Base-by-base conservation (phyloP, 2,113 vertebrate species). In the Calyptommatus sinebrachiatus region DNA sequence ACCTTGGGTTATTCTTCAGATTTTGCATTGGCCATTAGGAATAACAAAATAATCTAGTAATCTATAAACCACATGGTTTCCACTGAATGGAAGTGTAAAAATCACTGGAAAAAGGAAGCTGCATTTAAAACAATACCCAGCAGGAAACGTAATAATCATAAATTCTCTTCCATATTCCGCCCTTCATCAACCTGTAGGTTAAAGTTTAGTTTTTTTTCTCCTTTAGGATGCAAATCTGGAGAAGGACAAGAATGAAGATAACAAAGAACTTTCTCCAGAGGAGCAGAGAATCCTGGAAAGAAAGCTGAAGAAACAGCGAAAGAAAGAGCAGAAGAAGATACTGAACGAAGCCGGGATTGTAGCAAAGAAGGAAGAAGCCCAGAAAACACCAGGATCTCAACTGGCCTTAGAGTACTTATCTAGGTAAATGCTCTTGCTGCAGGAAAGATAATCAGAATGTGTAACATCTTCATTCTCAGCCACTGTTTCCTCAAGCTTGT, bases 221-320 rank as follows among this genome's bases (percentile, higher is more conserved):
- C 28, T 90, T 73, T 82, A 91, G 91, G 73, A 1, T 2, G 7
- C 1, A 2, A 2, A 35, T 3, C 14, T 29, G 1, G 20, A 29
- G 6, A 82, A 82, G 46, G 86, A 87, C 24, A 71, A 85, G 3
- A 65, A 4, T 2, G 77, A 88, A 3, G 11, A 24, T 8, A 26
- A 71, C 4, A 16, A 79, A 28, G 85, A 87, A 9, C 86, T 93
- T 73, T 89, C 90, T 0, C 62, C 92, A 0, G 94, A 93, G 77
- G 92, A 94, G 82, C 91, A 9, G 80, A 91, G 95, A 71, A 90
- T 85, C 73, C 83, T 92, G 65, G 95, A 96, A 81, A 90, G 95
- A 84, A 96, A 96, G 77, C 65, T 91, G 18, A 96, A 96, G 80
- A 96, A 96, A 41, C 94, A 96, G 28, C 90, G 85, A 2, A 96